Evolutionary conservation across 2,888 invertebrate genomes (phyloP).

Genomic region (Scaptomyza polygonia): DNA sequence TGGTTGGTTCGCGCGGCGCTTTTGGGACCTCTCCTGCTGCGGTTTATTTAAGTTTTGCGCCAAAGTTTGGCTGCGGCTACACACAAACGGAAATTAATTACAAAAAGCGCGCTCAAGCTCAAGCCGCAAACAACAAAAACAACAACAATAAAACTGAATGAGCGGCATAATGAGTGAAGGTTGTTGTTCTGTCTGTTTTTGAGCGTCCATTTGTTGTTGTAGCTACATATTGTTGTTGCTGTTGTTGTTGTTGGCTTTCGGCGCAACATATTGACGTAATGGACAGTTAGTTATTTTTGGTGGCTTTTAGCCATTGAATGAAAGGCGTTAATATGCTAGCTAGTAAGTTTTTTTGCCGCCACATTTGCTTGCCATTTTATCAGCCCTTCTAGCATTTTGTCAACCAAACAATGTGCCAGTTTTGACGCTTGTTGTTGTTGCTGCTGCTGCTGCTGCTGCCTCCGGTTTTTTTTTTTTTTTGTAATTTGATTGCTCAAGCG

Average conservation of each 20-base stretch:
- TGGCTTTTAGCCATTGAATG: conserved; percentile 51
- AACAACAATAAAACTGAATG: conserved; percentile 53
- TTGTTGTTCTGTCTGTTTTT: conserved; percentile 22
- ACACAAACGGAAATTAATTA: too few relatives aligned
- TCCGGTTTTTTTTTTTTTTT: too few relatives aligned
- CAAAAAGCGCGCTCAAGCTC: too few relatives aligned
- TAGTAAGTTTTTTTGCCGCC: conserved; percentile 45
- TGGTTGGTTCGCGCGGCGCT: conserved; percentile 11
- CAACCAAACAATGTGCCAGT: conserved; percentile 71
- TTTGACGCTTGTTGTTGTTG: conserved; percentile 42
- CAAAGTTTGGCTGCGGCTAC: conserved; percentile 67
- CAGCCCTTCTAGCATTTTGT: conserved; percentile 57
- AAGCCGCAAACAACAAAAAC: background rate
- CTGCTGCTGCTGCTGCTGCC: too few relatives aligned
- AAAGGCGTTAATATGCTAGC: conserved; percentile 63
- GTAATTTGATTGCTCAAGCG: conserved; percentile 79
- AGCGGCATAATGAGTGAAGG: conserved; percentile 66
- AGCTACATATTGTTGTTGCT: conserved; percentile 15
- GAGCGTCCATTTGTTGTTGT: conserved; percentile 9
- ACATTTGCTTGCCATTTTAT: conserved; percentile 54
- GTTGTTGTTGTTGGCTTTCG: conserved; percentile 19
- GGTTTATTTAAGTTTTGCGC: conserved; percentile 68
- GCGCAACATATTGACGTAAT: conserved; percentile 32
- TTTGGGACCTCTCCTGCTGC: conserved; percentile 48
- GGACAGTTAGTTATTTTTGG: conserved; percentile 23